Conservation (phyloP, 2,797 vertebrate species). For the Tapera naevia region DNA sequence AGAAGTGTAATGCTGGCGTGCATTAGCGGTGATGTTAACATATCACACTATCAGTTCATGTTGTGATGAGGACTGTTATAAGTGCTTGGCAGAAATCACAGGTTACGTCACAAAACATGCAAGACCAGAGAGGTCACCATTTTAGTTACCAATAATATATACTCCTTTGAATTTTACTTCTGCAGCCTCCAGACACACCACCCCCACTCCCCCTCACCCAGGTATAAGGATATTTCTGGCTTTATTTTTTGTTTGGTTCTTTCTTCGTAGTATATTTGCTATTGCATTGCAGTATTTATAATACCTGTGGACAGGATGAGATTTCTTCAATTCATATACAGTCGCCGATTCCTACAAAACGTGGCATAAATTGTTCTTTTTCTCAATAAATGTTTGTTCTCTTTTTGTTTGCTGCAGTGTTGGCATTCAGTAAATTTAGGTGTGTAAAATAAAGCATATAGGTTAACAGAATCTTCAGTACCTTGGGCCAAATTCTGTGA, state of each 20-base stretch:
- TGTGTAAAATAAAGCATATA: not conserved
- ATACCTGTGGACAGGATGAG: not conserved
- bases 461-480: not conserved
- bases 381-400: not conserved
- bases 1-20: slow-evolving; percentile 56
- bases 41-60: slow-evolving; percentile 66
- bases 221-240: not conserved
- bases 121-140: slow-evolving; percentile 27
- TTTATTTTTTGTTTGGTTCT: not conserved
- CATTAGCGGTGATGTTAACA: slow-evolving; percentile 55
- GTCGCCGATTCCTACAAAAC: not conserved
- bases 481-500: not conserved
- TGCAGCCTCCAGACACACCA: not conserved
- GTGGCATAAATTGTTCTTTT: not conserved
- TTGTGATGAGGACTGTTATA: slow-evolving; percentile 62
- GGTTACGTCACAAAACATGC: slow-evolving; percentile 52
- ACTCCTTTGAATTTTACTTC: slow-evolving; percentile 27
- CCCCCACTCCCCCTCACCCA: not conserved
- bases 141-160: slow-evolving; percentile 54
- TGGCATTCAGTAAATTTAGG: not conserved
- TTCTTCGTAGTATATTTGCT: not conserved
- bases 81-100: slow-evolving; percentile 63
- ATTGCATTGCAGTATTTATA: not conserved
- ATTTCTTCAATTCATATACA: slow-evolving; percentile 42
- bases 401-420: not conserved